Base-by-base conservation (phyloP, 2,888 invertebrate species). In the Scaptomyza flava region DNA sequence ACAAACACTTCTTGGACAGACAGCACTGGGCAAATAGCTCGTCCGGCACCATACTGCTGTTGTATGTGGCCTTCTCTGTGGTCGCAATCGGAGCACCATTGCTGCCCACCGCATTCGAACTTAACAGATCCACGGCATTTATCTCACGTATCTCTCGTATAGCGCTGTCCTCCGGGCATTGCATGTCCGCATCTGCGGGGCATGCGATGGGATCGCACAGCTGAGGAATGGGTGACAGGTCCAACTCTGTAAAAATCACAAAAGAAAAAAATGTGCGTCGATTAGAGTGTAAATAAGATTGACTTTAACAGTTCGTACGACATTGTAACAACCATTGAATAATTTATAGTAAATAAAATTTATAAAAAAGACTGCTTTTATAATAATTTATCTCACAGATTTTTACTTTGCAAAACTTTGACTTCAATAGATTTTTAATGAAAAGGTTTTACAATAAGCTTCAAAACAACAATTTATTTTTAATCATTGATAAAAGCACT, bases 101-200 rank as follows among this genome's bases (percentile, higher is more conserved):
- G 27, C 20, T 38, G 43, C 61, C 67, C 38, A 75, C 52, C 23
- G 65, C 50, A 63, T 77, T 79, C 46, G 87, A 62, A 6, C 58
- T 70, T 36, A 79, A 66, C 23, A 89, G 65, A 47, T 79, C 83
- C 31, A 82, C 74, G n/a, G 70, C 60, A 42, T 71, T 75, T 11
- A 85, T 57, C 31, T 76, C 77, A 33, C 42, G 67, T n/a, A 72
- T 77, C 54, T 90, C 89, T 5, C 90, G 89, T 3, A 90, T 58
- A 38, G 82, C 79, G 68, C 91, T 91, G 68, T 91, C 91, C 20
- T 79, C 77, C 9, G 91, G 91, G 56, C 91, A 91, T 30, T 74
- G 71, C 63, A 91, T 81, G 1, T 91, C 89, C 47, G 86, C 72
- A 51, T 91, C 72, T 6, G 89, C 79, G 12, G 92, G 92, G 65